Evolutionary conservation across 2,888 invertebrate species (phyloP).

Genomic region (Luperina nickerlii): DNA sequence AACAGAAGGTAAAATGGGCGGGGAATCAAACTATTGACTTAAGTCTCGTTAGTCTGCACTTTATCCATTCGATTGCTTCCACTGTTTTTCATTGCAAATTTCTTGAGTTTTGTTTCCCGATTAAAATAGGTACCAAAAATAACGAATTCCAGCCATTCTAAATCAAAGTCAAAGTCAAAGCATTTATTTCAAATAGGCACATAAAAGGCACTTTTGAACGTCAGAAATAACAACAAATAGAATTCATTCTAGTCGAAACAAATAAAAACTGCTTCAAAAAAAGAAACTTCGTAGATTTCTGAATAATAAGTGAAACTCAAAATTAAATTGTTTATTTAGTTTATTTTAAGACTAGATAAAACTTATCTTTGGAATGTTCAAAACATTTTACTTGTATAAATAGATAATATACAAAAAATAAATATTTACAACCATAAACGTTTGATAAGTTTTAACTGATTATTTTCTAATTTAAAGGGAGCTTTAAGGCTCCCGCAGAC

Average conservation of each 20-base stretch:
- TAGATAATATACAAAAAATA: conserved; percentile 45
- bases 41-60: not conserved
- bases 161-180: no score
- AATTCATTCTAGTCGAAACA: no score
- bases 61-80: not conserved
- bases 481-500: no score
- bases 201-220: no score
- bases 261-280: not conserved
- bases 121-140: not conserved
- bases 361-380: conserved; percentile 62
- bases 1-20: not conserved
- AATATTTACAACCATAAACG: conserved; percentile 17
- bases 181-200: no score
- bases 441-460: conserved; percentile 45
- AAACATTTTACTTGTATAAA: conserved; percentile 51
- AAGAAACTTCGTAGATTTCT: not conserved
- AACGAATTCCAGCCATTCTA: not conserved
- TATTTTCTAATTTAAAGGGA: not conserved
- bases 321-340: conserved; percentile 4
- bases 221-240: no score
- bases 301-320: conserved; percentile 4
- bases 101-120: not conserved
- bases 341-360: conserved; percentile 66
- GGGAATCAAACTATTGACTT: no score
- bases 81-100: not conserved